phyloP scores from a whole-genome alignment of 2,888 invertebrate species.

The Hololepta plana region DNA sequence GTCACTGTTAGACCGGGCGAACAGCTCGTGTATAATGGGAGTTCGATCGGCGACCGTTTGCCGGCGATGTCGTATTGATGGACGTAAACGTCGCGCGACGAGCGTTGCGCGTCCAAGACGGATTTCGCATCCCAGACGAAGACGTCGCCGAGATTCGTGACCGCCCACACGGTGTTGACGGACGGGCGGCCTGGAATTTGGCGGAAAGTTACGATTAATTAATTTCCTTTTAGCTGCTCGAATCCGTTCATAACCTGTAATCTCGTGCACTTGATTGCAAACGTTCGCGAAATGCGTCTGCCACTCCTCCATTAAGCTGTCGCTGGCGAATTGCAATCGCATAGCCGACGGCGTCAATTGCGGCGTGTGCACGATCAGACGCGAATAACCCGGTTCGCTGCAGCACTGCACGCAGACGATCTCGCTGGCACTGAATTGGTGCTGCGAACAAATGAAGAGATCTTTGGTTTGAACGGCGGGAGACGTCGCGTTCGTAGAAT shows the following conservation, averaged over 20 bases:
- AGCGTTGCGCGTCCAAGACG: too few relatives aligned
- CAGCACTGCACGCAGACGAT: slow-evolving; percentile 59
- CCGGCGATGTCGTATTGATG: slow-evolving; percentile 43
- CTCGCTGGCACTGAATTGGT: slow-evolving; percentile 55
- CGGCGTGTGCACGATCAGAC: slow-evolving; percentile 57
- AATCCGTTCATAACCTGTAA: too few relatives aligned
- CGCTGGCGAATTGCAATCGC: slow-evolving; percentile 61
- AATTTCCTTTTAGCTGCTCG: too few relatives aligned
- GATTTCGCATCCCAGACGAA: slow-evolving; percentile 67
- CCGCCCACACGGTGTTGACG: slow-evolving; percentile 71
- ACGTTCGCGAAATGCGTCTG: slow-evolving; percentile 57
- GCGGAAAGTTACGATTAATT: too few relatives aligned
- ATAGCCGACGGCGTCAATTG: slow-evolving; percentile 40
- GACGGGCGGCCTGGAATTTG: too few relatives aligned
- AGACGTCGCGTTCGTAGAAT: too few relatives aligned
- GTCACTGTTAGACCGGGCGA: slow-evolving; percentile 48
- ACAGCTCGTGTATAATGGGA: slow-evolving; percentile 52
- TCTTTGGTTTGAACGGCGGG: too few relatives aligned
- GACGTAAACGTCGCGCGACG: too few relatives aligned
- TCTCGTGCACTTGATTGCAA: slow-evolving; percentile 20
- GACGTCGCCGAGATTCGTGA: slow-evolving; percentile 62
- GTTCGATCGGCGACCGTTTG: slow-evolving; percentile 28
- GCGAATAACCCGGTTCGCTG: slow-evolving; percentile 64
- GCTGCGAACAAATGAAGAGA: too few relatives aligned
- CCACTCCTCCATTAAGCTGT: slow-evolving; percentile 82